Percentiles rank a stretch among this genome's conserved stretches.
These are phyloP conservation scores for Seriola dumerili DNA, from an alignment of 2,113 vertebrate genomes.

Conservation along the genomic window DNA sequence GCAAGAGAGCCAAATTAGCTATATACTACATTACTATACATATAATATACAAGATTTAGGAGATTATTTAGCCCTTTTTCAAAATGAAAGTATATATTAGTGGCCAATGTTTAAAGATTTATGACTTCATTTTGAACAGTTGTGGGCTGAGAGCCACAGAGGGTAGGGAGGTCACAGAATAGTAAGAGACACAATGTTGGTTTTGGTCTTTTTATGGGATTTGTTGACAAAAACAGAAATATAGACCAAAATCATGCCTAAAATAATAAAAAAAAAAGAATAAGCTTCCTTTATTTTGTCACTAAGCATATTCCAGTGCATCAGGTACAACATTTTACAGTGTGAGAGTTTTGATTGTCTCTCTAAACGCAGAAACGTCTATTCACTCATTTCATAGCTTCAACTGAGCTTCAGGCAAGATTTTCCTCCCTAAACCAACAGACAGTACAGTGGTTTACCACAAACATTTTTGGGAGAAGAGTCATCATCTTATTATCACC, in stretches of 20 bases:
- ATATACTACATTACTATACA: not conserved
- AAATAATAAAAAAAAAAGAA: not conserved
- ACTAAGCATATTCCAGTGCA: not conserved
- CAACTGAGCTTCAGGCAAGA: conserved; percentile 40
- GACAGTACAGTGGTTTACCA: conserved; percentile 73
- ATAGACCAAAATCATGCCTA: not conserved
- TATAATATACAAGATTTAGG: not conserved
- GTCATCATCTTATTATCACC: conserved; percentile 84
- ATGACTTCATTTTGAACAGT: not conserved
- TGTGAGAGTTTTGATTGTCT: not conserved
- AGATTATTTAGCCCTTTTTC: not conserved
- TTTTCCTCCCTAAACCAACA: conserved; percentile 61
- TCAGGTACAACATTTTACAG: not conserved
- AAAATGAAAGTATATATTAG: conserved; percentile 1
- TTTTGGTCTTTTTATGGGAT: not conserved
- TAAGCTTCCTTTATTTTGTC: not conserved
- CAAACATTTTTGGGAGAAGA: conserved; percentile 73
- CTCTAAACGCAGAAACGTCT: conserved; percentile 24
- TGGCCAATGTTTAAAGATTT: conserved; percentile 1
- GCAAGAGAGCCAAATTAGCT: not conserved
- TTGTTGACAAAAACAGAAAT: not conserved
- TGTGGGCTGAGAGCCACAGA: conserved; percentile 1
- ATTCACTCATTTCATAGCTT: conserved; percentile 23
- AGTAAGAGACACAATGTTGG: not conserved
- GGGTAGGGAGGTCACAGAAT: not conserved